Percentiles rank a stretch among this genome's conserved stretches.
phyloP scores from a whole-genome alignment of 1,140 invertebrate genomes.

The Leptinotarsa undecemlineata region DNA sequence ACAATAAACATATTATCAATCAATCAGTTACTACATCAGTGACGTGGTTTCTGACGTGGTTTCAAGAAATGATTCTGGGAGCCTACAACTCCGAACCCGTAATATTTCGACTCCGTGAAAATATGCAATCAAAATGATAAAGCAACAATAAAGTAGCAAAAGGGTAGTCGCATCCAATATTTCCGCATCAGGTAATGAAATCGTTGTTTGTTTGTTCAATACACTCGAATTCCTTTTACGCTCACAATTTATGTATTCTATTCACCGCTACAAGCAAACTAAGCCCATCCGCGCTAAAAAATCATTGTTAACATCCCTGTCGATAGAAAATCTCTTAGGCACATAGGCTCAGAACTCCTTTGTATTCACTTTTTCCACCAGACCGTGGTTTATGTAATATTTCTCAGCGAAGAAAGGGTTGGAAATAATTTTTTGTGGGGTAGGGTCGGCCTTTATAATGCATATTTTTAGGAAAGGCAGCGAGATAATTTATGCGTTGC shows the following conservation, averaged over 20 bases:
- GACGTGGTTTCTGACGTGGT: too few species aligned
- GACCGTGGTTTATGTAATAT: constrained; percentile 43
- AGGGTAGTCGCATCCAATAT: background rate
- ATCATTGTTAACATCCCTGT: constrained; percentile 19
- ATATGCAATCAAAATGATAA: background rate
- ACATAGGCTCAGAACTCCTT: constrained; percentile 17
- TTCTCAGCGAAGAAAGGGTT: constrained; percentile 18
- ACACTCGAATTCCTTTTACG: constrained; percentile 23
- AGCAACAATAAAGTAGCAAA: background rate
- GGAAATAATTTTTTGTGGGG: constrained; percentile 22
- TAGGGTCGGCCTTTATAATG: constrained; percentile 18
- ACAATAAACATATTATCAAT: too few species aligned
- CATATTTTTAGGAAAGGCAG: constrained; percentile 11
- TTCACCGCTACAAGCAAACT: constrained; percentile 23
- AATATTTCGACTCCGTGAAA: background rate
- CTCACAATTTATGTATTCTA: constrained; percentile 24
- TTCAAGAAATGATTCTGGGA: too few species aligned
- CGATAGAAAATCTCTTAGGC: constrained; percentile 33
- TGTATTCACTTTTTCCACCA: constrained; percentile 39
- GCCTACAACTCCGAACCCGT: too few species aligned
- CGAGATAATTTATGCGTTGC: constrained; percentile 24
- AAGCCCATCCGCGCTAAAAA: constrained; percentile 25
- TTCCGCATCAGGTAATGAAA: constrained; percentile 23
- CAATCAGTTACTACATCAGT: too few species aligned
- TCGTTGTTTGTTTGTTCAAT: constrained; percentile 23